Conservation (phyloP, 2,113 vertebrate genomes). For the Hyla sarda region DNA sequence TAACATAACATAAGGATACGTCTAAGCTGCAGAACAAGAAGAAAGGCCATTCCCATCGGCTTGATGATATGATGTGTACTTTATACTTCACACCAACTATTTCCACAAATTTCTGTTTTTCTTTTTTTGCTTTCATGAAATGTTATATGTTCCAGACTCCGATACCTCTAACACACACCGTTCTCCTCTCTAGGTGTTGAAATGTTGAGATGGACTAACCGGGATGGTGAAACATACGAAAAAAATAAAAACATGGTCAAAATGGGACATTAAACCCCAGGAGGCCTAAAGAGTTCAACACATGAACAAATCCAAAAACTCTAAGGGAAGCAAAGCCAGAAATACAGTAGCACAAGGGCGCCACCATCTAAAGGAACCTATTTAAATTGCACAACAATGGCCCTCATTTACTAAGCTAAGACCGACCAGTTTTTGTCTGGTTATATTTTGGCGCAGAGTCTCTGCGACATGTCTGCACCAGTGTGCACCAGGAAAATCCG, state of each 20-base stretch:
- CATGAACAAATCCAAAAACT: constrained; percentile 9
- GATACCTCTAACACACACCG: constrained; percentile 64
- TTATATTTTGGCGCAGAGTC: too few relatives aligned
- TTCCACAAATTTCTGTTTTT: constrained; percentile 66
- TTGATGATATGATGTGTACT: constrained; percentile 61
- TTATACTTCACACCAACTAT: constrained; percentile 64
- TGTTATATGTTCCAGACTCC: constrained; percentile 71
- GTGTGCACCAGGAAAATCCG: too few relatives aligned
- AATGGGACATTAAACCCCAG: not conserved
- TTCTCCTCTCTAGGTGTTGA: constrained; percentile 64
- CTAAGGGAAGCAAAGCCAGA: not conserved
- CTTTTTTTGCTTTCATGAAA: constrained; percentile 55
- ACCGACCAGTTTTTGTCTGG: too few relatives aligned
- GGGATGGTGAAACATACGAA: constrained; percentile 59
- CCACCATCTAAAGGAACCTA: not conserved
- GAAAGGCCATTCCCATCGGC: constrained; percentile 4
- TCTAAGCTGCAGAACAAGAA: not conserved
- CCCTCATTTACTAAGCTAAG: too few relatives aligned
- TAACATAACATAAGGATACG: constrained; percentile 24
- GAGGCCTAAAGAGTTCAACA: not conserved
- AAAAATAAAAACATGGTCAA: constrained; percentile 58
- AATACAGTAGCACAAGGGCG: not conserved
- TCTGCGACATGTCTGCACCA: too few relatives aligned
- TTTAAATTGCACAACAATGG: too few relatives aligned
- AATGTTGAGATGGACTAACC: constrained; percentile 63